A percentile compares a stretch with the other conserved stretches of the same genome.
Evolutionary conservation across 2,113 vertebrate species (phyloP).

Genomic region (Halcyon malimbica): DNA sequence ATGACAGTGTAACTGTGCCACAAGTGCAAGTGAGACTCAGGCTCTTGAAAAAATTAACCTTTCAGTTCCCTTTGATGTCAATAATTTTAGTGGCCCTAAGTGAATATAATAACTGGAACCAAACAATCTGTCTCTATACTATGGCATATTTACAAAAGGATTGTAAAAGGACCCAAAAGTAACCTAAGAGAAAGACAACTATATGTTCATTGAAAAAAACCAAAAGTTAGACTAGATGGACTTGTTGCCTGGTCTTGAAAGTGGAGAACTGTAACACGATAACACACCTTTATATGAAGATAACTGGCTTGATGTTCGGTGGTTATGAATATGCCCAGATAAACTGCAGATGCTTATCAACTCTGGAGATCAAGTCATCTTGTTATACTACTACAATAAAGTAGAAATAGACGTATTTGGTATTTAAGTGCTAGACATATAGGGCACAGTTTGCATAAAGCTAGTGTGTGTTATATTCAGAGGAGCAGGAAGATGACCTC

Average conservation of each 20-base stretch:
- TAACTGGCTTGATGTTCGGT: neutral
- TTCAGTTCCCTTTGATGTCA: neutral
- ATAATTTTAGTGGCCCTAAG: neutral
- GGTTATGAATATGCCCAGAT: neutral
- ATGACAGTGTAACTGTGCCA: neutral
- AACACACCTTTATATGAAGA: neutral
- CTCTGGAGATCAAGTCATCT: conserved; percentile 7
- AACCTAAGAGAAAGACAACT: neutral
- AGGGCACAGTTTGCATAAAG: conserved; percentile 48
- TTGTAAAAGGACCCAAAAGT: neutral
- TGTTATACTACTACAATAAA: neutral
- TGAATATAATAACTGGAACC: neutral
- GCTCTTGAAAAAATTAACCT: neutral
- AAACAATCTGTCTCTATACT: neutral
- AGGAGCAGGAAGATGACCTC: conserved; percentile 30
- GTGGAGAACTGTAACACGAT: neutral
- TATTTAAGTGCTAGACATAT: conserved; percentile 25
- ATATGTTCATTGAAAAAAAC: neutral
- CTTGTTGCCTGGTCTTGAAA: neutral
- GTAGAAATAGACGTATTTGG: conserved; percentile 41
- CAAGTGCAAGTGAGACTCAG: neutral
- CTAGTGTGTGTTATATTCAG: conserved; percentile 32
- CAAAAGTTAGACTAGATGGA: neutral
- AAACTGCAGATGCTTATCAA: neutral
- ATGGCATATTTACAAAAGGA: neutral